Evolutionary conservation across 2,113 vertebrate species (phyloP), one percentile per base, ranked within the genome.

Genomic region (Rhinichthys klamathensis): DNA sequence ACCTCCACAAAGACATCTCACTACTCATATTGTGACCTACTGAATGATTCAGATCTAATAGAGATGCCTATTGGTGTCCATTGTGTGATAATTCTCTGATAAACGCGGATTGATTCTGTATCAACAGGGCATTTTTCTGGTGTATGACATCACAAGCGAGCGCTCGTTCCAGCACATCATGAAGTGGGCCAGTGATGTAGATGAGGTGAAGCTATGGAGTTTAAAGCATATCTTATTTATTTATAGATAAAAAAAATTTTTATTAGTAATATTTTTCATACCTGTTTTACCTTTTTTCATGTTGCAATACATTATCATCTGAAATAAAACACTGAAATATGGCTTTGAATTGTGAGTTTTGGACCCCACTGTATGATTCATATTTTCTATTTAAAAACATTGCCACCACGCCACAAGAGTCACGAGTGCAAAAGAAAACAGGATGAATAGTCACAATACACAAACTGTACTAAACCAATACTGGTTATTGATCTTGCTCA

Each of bases 151-250:
- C 90, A 95, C 97, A 72, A 99, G 98, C 0, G 98, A 99, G 89
- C 96, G 97, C 30, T 99, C 98, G 69, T 99, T 99, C 92, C 97
- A 99, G 90, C 98, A 99, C 95, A 99, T 99, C 75, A 97, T 99
- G 94, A 99, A 99, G 91, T 99, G 97, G 98, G 97, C 97, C 92
- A 98, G 97, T 25, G 98, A 99, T 12, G 97, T 99, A 91, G 98
- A 99, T 4, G 98, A 99, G 96, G 98, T 99, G 93, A 92, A 95
- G 44, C 23, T 51, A 23, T 74, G 41, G 38, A 74, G 12, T 73
- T 73, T 73, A 54, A 49, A 76, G 25, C 46, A 51, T 30, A 30
- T 18, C 46, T 38, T 38, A 41, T 41, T 41, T 41, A 41, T 9
- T 41, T 38, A 38, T 38, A 7, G 6, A 38, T 38, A 6, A 1